Percentiles rank a stretch among this genome's conserved stretches.
These are phyloP conservation scores for Acanthosepion esculentum DNA, from an alignment of 2,888 invertebrate species.

Conservation along the genomic window DNA sequence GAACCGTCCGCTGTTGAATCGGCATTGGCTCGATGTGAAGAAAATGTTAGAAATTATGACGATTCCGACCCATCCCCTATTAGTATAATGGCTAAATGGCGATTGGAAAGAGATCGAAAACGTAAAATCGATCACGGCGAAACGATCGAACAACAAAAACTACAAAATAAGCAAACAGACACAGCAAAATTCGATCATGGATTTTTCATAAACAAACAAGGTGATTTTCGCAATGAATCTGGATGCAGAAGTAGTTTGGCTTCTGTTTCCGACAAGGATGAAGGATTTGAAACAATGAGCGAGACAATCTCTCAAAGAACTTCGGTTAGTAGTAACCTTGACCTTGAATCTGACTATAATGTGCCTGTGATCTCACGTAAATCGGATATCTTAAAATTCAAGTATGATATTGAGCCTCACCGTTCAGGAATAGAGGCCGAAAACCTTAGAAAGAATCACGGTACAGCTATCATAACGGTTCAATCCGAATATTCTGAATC, in stretches of 20 bases:
- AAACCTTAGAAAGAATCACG: background rate
- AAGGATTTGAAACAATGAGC: conserved; percentile 73
- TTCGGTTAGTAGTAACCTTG: conserved; percentile 72
- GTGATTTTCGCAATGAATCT: conserved; percentile 64
- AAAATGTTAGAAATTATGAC: conserved; percentile 51
- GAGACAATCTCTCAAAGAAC: conserved; percentile 71
- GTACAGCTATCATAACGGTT: conserved; percentile 48
- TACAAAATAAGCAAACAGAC: conserved; percentile 34
- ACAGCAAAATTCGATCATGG: background rate
- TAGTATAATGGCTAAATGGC: conserved; percentile 65
- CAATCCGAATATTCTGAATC: conserved; percentile 58
- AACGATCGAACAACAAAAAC: background rate
- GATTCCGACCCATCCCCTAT: conserved; percentile 63
- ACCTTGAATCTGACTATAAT: conserved; percentile 63
- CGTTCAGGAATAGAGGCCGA: conserved; percentile 16
- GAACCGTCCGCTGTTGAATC: conserved; percentile 53
- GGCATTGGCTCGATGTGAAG: conserved; percentile 51
- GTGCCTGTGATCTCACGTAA: conserved; percentile 59
- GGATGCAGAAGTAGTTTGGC: conserved; percentile 68
- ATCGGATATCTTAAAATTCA: conserved; percentile 49
- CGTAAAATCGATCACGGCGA: background rate
- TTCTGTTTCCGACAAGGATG: conserved; percentile 69
- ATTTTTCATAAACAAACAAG: conserved; percentile 48
- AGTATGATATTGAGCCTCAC: conserved; percentile 40
- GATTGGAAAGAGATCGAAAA: conserved; percentile 58